A percentile compares a stretch with the other conserved stretches of the same genome.
Evolutionary conservation across 1,140 invertebrate genomes (phyloP).

Genomic region (Chrysopa pallens): DNA sequence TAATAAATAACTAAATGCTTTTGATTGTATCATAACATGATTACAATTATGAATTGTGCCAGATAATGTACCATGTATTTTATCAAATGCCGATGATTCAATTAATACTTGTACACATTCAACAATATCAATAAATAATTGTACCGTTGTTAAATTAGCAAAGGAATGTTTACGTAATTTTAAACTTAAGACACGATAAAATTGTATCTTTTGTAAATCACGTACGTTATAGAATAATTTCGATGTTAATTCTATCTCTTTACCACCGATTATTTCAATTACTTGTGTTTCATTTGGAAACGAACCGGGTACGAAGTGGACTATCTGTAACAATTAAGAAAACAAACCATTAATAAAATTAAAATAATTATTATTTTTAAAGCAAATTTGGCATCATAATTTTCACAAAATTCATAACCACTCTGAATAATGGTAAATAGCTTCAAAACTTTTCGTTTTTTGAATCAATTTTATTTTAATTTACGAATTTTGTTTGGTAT

Average conservation of each 20-base stretch:
- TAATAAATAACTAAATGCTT: slow-evolving; percentile 42
- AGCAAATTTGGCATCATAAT: too few species aligned
- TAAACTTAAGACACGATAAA: slow-evolving; percentile 26
- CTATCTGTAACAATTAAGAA: slow-evolving; percentile 22
- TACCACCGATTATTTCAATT: slow-evolving; percentile 35
- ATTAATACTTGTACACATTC: slow-evolving; percentile 30
- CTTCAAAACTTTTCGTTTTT: too few species aligned
- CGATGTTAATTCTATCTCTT: slow-evolving; percentile 31
- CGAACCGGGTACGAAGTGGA: slow-evolving; percentile 29
- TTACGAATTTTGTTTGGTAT: too few species aligned
- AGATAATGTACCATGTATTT: slow-evolving; percentile 32
- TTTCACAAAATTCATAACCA: too few species aligned
- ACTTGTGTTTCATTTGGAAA: slow-evolving; percentile 30
- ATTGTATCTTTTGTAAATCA: slow-evolving; percentile 25
- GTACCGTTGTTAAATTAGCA: slow-evolving; percentile 27
- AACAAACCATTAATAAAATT: too few species aligned
- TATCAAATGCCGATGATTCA: slow-evolving; percentile 33
- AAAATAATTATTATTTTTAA: too few species aligned
- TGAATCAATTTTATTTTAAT: too few species aligned
- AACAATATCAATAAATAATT: slow-evolving; percentile 29
- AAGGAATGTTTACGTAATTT: slow-evolving; percentile 32
- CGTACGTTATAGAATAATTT: slow-evolving; percentile 23
- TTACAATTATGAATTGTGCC: slow-evolving; percentile 32
- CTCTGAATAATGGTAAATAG: too few species aligned
- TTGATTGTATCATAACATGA: slow-evolving; percentile 34